phyloP scores from a whole-genome alignment of 2,888 invertebrate species.

The Tortricodes alternella region DNA sequence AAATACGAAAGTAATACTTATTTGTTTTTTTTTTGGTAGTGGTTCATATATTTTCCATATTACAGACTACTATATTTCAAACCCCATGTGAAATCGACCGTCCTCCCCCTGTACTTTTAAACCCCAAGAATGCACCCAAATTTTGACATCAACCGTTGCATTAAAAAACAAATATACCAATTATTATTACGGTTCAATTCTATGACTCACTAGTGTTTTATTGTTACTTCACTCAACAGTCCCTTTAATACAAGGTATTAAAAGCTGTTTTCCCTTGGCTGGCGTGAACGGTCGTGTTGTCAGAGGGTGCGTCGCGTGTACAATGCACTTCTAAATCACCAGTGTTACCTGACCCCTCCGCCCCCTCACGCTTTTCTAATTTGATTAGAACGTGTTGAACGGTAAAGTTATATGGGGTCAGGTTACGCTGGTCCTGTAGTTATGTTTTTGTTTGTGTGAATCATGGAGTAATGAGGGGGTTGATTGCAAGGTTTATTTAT shows the following conservation, averaged over 20 bases:
- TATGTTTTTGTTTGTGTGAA: conserved; percentile 37
- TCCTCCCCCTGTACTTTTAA: background rate
- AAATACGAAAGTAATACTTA: too few relatives aligned
- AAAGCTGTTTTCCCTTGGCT: background rate
- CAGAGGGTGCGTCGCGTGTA: conserved; percentile 55
- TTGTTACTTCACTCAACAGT: too few relatives aligned
- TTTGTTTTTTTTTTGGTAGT: too few relatives aligned
- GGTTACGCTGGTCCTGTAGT: conserved; percentile 39
- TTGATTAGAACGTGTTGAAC: conserved; percentile 43
- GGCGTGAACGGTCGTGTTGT: background rate
- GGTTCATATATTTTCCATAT: too few relatives aligned
- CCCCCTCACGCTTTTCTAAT: conserved; percentile 44
- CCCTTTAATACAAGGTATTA: background rate
- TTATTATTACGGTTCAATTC: conserved; percentile 15
- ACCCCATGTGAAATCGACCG: background rate
- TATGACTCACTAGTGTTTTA: conserved; percentile 24
- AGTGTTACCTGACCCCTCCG: conserved; percentile 46
- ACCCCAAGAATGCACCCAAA: background rate
- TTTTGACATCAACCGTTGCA: conserved; percentile 10
- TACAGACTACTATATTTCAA: background rate
- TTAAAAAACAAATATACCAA: conserved; percentile 23
- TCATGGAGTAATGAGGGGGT: conserved; percentile 5
- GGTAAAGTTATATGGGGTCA: conserved; percentile 42
- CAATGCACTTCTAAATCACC: conserved; percentile 48
- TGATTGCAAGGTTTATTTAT: background rate